These are phyloP conservation scores for Spilarctia lutea DNA, from an alignment of 2,888 invertebrate genomes.

Conservation along the genomic window DNA sequence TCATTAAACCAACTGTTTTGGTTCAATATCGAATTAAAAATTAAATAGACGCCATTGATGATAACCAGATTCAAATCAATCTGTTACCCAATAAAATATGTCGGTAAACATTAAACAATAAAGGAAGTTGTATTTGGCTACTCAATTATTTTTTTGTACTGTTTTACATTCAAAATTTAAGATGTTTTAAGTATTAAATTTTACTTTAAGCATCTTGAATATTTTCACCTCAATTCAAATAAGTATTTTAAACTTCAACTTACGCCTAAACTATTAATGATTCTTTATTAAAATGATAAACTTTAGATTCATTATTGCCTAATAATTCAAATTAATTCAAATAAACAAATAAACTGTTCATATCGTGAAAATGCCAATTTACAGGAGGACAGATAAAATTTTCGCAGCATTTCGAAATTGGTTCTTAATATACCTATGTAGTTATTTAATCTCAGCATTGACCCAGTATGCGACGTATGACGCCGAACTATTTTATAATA, in stretches of 20 bases:
- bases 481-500: constrained; percentile 27
- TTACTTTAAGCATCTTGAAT: not conserved
- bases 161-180: too few species aligned
- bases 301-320: not conserved
- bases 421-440: constrained; percentile 27
- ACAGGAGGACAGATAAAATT: constrained; percentile 3
- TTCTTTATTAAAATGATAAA: not conserved
- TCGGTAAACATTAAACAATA: not conserved
- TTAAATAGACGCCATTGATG: not conserved
- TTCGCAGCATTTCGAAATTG: constrained; percentile 24
- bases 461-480: constrained; percentile 35
- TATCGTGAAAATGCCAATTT: not conserved
- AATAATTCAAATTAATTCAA: not conserved
- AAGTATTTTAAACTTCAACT: not conserved
- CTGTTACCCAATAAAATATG: not conserved
- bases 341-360: not conserved
- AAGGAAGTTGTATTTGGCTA: not conserved
- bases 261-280: not conserved
- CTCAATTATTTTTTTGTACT: not conserved
- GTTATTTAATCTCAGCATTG: constrained; percentile 36
- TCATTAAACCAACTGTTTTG: too few species aligned
- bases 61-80: not conserved
- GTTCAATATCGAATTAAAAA: too few species aligned
- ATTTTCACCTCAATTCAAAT: not conserved
- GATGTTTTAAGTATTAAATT: not conserved